Evolutionary conservation across 2,797 vertebrate species (phyloP), one percentile per base, ranked within the genome.

Genomic region (Coregonus sp.): DNA sequence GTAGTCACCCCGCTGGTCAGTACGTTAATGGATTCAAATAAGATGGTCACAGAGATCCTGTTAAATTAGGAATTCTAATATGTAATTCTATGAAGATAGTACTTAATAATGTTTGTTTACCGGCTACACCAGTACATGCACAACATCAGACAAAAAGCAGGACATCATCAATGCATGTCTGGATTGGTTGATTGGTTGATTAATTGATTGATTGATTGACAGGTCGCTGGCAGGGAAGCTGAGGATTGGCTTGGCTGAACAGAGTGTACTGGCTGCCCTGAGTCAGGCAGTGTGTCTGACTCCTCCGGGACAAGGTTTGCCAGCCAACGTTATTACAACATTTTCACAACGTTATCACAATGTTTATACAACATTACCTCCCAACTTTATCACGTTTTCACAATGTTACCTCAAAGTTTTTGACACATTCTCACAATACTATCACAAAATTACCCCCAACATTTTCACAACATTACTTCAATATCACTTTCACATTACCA

Each of bases 141-240:
- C 37, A 40, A 2, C 40, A 47, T 47, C 40, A 47, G 40, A 47
- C 40, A 47, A 47, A 9, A 47, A 47, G 40, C 40, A 47, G 40
- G 40, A 47, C 40, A 47, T 47, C 40, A 47, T 47, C 40, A 47
- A 47, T 47, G 7, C 47, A 35, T 12, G 52, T 76, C 7, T 50
- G 37, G 1, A 25, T 25, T 25, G 25, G 25, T 25, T 25, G 25
- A 3, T 31, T 73, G 73, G 25, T 25, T 25, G 25, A 3, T 31
- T 73, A 70, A 70, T 70, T 82, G 37, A 68, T 20, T 75, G 4
- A 18, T 20, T 81, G 79, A 90, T 83, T 84, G 89, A 76, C 90
- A 98, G 97, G 90, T 96, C 96, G 5, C 87, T 98, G 80, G 95
- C 95, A 0, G 97, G 96, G 80, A 96, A 97, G 82, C 93, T 98